Conservation (phyloP, 2,888 invertebrate genomes). For the Leptinotarsa peninsularis region DNA sequence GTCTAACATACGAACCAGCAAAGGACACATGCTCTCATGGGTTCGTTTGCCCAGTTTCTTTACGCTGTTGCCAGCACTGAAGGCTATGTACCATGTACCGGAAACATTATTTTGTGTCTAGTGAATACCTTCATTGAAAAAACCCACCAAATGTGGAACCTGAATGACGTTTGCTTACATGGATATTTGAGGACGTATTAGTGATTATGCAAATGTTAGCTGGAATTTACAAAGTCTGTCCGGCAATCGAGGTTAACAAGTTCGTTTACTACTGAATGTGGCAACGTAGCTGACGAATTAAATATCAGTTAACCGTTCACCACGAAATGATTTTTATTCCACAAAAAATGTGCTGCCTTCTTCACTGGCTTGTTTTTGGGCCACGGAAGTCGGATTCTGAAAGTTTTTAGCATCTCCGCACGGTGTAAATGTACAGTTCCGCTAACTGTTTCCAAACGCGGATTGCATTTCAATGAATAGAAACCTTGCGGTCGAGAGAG, state of each 20-base stretch:
- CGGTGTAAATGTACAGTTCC: not conserved
- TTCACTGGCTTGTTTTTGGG: not conserved
- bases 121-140: not conserved
- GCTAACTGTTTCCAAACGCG: slow-evolving; percentile 8
- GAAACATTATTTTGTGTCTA: slow-evolving; percentile 13
- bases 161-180: not conserved
- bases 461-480: slow-evolving; percentile 14
- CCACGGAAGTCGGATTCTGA: slow-evolving; percentile 1
- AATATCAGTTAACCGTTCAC: slow-evolving; percentile 3
- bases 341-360: not conserved
- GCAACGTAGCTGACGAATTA: not conserved
- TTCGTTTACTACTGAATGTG: not conserved
- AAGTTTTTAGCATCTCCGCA: not conserved
- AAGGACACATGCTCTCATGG: slow-evolving; percentile 23
- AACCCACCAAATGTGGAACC: not conserved
- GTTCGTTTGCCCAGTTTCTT: slow-evolving; percentile 30
- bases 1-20: slow-evolving; percentile 14
- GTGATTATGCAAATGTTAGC: not conserved
- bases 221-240: not conserved
- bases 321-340: slow-evolving; percentile 1
- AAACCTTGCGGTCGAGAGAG: slow-evolving; percentile 10
- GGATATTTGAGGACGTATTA: not conserved
- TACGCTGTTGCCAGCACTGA: slow-evolving; percentile 22
- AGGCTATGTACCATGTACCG: not conserved
- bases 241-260: not conserved